phyloP scores from a whole-genome alignment of 2,113 vertebrate species.

The Plotosus lineatus region DNA sequence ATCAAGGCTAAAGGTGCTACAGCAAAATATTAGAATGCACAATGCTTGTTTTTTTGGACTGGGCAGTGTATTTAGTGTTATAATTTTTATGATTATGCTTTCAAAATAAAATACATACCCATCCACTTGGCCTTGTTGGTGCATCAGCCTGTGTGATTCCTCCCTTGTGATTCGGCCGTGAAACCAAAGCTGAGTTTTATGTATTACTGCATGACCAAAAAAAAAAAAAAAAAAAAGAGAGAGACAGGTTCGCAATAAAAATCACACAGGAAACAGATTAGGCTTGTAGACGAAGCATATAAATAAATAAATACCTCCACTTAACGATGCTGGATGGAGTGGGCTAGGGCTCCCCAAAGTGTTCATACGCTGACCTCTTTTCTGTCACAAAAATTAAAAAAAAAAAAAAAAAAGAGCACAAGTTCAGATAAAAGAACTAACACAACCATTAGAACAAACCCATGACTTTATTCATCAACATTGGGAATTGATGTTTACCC shows the following conservation, averaged over 20 bases:
- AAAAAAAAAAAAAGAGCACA: background rate
- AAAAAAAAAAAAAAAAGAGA: slow-evolving; percentile 4
- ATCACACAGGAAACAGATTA: background rate
- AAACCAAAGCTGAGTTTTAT: slow-evolving; percentile 96
- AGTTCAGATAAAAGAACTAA: background rate
- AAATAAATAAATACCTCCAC: slow-evolving; percentile 39
- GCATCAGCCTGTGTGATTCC: slow-evolving; percentile 91
- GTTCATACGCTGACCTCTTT: slow-evolving; percentile 93
- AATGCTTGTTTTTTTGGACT: too few species aligned
- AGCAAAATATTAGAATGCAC: too few species aligned
- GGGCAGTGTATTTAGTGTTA: too few species aligned
- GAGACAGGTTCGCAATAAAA: background rate
- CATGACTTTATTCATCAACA: background rate
- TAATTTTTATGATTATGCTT: background rate
- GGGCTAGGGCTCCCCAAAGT: slow-evolving; percentile 90
- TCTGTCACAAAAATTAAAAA: slow-evolving; percentile 80
- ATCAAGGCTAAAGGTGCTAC: too few species aligned
- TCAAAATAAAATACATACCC: slow-evolving; percentile 72
- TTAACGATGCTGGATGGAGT: slow-evolving; percentile 86
- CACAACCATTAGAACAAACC: background rate
- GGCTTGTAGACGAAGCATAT: background rate
- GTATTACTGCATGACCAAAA: slow-evolving; percentile 80
- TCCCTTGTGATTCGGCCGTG: slow-evolving; percentile 93
- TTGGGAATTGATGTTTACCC: slow-evolving; percentile 75
- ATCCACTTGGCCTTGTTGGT: slow-evolving; percentile 94